Evolutionary conservation across 2,113 vertebrate genomes (phyloP).

Genomic region (Hyperopisus bebe): DNA sequence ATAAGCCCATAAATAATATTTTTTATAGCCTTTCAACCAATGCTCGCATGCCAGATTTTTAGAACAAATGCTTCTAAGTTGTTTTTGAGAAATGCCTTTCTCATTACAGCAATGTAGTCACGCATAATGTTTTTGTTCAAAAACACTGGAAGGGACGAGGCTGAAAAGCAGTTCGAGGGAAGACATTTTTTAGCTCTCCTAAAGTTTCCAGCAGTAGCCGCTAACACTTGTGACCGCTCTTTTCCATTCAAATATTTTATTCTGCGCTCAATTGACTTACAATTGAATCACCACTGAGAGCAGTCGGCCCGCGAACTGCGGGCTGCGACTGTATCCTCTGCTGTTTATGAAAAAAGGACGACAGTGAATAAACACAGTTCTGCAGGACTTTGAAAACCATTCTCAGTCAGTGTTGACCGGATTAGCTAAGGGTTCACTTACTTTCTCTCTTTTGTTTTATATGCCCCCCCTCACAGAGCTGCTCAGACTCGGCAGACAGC

Average conservation of each 20-base stretch:
- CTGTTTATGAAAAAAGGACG: not conserved
- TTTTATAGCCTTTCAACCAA: not conserved
- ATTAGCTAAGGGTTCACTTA: not conserved
- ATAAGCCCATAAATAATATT: not conserved
- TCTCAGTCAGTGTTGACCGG: not conserved
- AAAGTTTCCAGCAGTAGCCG: not conserved
- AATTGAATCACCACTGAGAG: not conserved
- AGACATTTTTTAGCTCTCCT: not conserved
- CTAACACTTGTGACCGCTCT: not conserved
- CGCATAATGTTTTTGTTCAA: slow-evolving; percentile 3
- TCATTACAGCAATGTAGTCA: not conserved
- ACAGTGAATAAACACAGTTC: not conserved
- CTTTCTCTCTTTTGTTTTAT: not conserved
- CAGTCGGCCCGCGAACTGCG: not conserved
- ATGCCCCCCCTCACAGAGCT: not conserved
- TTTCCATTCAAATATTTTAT: not conserved
- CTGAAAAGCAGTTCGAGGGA: not conserved
- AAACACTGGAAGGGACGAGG: not conserved
- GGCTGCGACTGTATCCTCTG: not conserved
- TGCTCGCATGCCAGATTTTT: not conserved
- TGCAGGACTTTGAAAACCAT: not conserved
- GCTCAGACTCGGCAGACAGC: not conserved
- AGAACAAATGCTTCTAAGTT: not conserved
- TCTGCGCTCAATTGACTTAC: not conserved
- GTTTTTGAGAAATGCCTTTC: slow-evolving; percentile 3